Percentiles rank a stretch among this genome's conserved stretches.
Evolutionary conservation across 1,140 invertebrate species (phyloP).

Genomic region (Penaeus indicus): DNA sequence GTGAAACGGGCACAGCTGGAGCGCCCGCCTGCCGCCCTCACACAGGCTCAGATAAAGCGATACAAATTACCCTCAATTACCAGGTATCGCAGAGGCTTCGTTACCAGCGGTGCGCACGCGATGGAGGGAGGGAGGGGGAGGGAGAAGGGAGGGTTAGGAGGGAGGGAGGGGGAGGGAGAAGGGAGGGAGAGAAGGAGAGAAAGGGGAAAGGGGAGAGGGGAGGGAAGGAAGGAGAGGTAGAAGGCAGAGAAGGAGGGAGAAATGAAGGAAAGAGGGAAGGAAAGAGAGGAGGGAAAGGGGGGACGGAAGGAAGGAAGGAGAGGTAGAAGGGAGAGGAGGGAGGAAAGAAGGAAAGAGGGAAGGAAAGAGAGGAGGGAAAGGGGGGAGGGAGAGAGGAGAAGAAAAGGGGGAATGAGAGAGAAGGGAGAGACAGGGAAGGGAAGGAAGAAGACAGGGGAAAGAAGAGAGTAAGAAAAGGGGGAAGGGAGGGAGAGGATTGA

Average conservation of each 20-base stretch:
- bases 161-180: not conserved
- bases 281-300: not conserved
- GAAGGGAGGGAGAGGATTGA: not conserved
- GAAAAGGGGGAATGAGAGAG: not conserved
- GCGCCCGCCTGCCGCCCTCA: not conserved
- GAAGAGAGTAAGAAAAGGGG: not conserved
- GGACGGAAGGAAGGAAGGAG: not conserved
- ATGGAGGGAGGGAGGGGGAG: slow-evolving; percentile 6
- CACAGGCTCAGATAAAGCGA: slow-evolving; percentile 53
- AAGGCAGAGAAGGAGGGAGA: not conserved
- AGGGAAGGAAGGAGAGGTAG: no score
- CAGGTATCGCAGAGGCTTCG: slow-evolving; percentile 37
- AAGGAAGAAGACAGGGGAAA: not conserved
- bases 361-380: not conserved
- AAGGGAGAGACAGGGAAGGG: no score
- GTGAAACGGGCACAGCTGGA: no score
- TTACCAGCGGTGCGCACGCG: slow-evolving; percentile 52
- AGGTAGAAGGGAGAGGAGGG: not conserved
- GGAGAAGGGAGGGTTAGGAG: not conserved
- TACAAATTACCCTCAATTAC: slow-evolving; percentile 62
- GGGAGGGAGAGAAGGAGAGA: no score
- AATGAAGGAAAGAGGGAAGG: not conserved
- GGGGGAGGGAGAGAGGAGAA: not conserved
- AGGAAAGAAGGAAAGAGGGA: not conserved
- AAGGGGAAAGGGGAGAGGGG: not conserved